Percentiles rank a stretch among this genome's conserved stretches.
phyloP scores from a whole-genome alignment of 2,888 invertebrate species.

The Drosophila paranaensis region DNA sequence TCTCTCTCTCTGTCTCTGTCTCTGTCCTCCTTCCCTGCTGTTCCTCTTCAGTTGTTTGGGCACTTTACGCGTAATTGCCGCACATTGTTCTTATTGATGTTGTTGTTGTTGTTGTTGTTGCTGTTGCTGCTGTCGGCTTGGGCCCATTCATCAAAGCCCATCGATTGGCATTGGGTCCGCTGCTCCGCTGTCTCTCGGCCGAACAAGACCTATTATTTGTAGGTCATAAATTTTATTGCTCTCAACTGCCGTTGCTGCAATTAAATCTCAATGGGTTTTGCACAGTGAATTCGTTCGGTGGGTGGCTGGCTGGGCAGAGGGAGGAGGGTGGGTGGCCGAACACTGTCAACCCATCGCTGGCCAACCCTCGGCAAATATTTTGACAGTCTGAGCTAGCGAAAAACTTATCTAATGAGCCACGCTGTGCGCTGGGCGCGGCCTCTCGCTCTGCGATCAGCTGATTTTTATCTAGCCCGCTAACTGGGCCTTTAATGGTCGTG shows the following conservation, averaged over 20 bases:
- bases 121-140: slow-evolving; percentile 40
- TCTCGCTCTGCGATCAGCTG: slow-evolving; percentile 42
- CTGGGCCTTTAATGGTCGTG: slow-evolving; percentile 42
- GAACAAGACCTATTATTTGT: slow-evolving; percentile 83
- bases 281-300: neutral
- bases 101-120: slow-evolving; percentile 23
- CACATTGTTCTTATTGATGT: slow-evolving; percentile 42
- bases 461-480: slow-evolving; percentile 38
- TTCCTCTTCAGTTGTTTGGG: slow-evolving; percentile 49
- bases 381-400: slow-evolving; percentile 45
- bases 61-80: slow-evolving; percentile 73
- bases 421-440: slow-evolving; percentile 16
- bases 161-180: slow-evolving; percentile 54
- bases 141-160: slow-evolving; percentile 68
- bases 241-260: slow-evolving; percentile 82
- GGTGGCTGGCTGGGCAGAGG: slow-evolving; percentile 17
- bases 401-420: slow-evolving; percentile 42
- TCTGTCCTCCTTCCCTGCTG: neutral
- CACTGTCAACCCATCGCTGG: slow-evolving; percentile 15
- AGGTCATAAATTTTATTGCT: slow-evolving; percentile 84
- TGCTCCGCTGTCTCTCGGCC: slow-evolving; percentile 29
- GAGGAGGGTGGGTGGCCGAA: slow-evolving; percentile 16
- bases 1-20: neutral
- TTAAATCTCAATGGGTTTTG: slow-evolving; percentile 80
- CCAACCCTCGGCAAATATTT: slow-evolving; percentile 47